These are phyloP conservation scores for Zootoca vivipara DNA, from an alignment of 2,113 vertebrate species.

Conservation along the genomic window DNA sequence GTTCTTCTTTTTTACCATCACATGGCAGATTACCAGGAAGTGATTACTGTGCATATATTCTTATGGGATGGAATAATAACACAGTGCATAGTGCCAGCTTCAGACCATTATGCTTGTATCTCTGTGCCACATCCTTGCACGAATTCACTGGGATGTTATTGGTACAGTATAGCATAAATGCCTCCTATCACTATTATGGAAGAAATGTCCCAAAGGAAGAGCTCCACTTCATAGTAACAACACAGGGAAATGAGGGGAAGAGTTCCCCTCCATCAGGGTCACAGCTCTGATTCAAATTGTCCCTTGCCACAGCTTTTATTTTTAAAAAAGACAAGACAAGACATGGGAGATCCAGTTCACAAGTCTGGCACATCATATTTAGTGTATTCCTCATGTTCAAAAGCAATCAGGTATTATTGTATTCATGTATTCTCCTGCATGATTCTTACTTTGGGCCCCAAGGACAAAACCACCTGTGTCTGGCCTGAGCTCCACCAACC, in stretches of 20 bases:
- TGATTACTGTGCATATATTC: slow-evolving; percentile 52
- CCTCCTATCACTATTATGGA: slow-evolving; percentile 40
- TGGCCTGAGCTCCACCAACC: not conserved
- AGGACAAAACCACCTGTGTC: not conserved
- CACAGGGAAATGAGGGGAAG: not conserved
- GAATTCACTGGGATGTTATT: slow-evolving; percentile 53
- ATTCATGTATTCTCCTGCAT: not conserved
- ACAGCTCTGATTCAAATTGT: not conserved
- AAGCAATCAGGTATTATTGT: not conserved
- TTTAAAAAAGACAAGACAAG: too few relatives aligned
- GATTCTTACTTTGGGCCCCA: slow-evolving; percentile 8
- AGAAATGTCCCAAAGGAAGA: not conserved
- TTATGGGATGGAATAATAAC: slow-evolving; percentile 58
- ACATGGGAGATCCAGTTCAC: not conserved
- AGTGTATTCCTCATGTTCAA: not conserved
- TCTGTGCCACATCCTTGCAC: slow-evolving; percentile 39
- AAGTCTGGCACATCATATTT: not conserved
- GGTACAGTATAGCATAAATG: slow-evolving; percentile 1
- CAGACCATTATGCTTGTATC: slow-evolving; percentile 51
- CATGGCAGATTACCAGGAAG: slow-evolving; percentile 53
- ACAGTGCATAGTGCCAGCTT: slow-evolving; percentile 55
- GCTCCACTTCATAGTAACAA: slow-evolving; percentile 24
- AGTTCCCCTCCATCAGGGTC: not conserved
- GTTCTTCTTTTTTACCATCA: slow-evolving; percentile 51
- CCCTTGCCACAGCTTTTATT: not conserved